Conservation (phyloP, 2,888 invertebrate species). For the Margaritifera margaritifera region DNA sequence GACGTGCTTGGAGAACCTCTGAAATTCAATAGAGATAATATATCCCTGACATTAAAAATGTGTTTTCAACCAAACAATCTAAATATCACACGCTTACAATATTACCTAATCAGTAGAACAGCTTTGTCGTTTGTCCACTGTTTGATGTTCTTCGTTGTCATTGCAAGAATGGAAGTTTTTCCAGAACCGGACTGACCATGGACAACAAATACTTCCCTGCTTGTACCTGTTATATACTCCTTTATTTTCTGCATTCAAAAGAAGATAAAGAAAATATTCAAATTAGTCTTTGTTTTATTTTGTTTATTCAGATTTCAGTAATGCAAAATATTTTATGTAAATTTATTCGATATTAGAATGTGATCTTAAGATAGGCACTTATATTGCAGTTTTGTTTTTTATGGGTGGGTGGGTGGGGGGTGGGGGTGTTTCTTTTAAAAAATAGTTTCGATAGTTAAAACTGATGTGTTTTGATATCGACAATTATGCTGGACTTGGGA, state of each 20-base stretch:
- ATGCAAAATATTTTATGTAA: too few relatives aligned
- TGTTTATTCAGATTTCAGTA: too few relatives aligned
- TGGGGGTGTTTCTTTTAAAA: neutral
- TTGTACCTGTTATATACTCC: constrained; percentile 53
- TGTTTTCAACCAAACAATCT: too few relatives aligned
- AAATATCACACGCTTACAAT: too few relatives aligned
- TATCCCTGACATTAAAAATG: too few relatives aligned
- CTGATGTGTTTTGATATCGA: too few relatives aligned
- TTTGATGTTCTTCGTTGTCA: constrained; percentile 75
- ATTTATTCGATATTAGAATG: too few relatives aligned
- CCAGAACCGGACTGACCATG: constrained; percentile 87
- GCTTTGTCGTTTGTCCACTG: constrained; percentile 22
- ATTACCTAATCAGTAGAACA: neutral
- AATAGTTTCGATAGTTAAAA: too few relatives aligned
- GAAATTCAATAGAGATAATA: too few relatives aligned
- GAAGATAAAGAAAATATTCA: neutral
- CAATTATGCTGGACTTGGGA: too few relatives aligned
- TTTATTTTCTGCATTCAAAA: constrained; percentile 37
- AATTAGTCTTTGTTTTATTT: too few relatives aligned
- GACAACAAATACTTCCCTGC: constrained; percentile 80
- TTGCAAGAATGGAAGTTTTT: constrained; percentile 86
- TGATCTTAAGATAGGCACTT: neutral
- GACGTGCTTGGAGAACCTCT: too few relatives aligned
- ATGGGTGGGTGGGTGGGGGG: constrained; percentile 4
- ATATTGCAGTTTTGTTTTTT: neutral